Evolutionary conservation across 2,113 vertebrate genomes (phyloP).

Genomic region (Sarotherodon lohbergeri): DNA sequence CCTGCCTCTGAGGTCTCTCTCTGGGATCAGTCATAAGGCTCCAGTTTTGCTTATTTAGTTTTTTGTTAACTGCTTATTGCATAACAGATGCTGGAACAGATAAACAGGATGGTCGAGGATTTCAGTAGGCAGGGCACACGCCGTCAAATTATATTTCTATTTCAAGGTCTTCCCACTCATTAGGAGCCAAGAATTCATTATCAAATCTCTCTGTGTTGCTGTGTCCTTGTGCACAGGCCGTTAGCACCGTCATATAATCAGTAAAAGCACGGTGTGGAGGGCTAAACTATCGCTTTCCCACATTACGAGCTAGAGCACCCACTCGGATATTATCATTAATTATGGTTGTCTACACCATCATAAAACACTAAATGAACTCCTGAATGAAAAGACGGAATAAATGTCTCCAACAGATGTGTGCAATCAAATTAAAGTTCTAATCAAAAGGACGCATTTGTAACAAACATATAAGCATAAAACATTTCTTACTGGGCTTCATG

Average conservation of each 20-base stretch:
- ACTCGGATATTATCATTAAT: background rate
- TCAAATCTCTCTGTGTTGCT: conserved; percentile 14
- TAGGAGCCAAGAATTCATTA: background rate
- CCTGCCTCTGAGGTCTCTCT: background rate
- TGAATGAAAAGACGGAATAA: background rate
- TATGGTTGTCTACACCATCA: background rate
- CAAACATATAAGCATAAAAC: conserved; percentile 16
- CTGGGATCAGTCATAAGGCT: background rate
- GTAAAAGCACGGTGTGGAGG: background rate
- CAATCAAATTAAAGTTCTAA: background rate
- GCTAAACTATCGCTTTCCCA: background rate
- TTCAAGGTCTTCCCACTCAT: conserved; percentile 36
- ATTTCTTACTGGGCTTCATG: background rate
- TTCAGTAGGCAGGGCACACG: background rate
- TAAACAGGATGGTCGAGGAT: background rate
- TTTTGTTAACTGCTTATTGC: background rate
- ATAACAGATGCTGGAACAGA: background rate
- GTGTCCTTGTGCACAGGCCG: background rate
- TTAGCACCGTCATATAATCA: background rate
- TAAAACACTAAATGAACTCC: background rate
- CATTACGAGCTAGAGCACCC: background rate
- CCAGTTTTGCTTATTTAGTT: background rate
- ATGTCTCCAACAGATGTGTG: background rate
- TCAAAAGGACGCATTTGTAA: conserved; percentile 19
- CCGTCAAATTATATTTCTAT: conserved; percentile 43